phyloP scores from a whole-genome alignment of 1,140 invertebrate species.

The Drosophila baimaii region DNA sequence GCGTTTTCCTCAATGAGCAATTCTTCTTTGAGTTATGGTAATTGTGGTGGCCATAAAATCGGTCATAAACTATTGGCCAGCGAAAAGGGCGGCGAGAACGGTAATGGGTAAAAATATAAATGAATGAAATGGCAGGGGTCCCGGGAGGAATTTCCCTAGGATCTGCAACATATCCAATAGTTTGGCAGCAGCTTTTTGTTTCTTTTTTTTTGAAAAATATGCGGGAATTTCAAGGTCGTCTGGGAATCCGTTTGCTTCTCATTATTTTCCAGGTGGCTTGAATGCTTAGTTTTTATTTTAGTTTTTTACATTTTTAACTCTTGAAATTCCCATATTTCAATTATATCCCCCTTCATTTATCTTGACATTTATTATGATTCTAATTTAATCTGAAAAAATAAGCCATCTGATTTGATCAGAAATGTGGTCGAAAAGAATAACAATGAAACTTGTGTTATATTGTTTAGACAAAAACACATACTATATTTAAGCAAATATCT shows the following conservation, averaged over 20 bases:
- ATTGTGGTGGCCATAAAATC: slow-evolving; percentile 67
- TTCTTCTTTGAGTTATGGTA: slow-evolving; percentile 67
- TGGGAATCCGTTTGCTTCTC: neutral
- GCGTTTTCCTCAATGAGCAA: slow-evolving; percentile 62
- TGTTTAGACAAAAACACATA: neutral
- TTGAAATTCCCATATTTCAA: neutral
- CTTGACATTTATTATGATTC: slow-evolving; percentile 32
- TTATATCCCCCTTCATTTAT: slow-evolving; percentile 1
- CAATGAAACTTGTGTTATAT: neutral
- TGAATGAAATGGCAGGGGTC: slow-evolving; percentile 24
- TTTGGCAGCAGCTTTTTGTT: slow-evolving; percentile 25
- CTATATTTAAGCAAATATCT: slow-evolving; percentile 6
- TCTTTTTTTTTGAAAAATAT: slow-evolving; percentile 18
- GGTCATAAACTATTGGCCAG: slow-evolving; percentile 49
- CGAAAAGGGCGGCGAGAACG: neutral
- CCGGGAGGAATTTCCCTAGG: slow-evolving; percentile 5
- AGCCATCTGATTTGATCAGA: neutral
- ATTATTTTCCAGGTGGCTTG: slow-evolving; percentile 27
- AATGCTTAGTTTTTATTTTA: slow-evolving; percentile 3
- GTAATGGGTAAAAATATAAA: slow-evolving; percentile 5
- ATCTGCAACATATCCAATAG: slow-evolving; percentile 38
- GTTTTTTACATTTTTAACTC: neutral
- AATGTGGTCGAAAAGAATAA: neutral
- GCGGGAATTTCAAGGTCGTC: slow-evolving; percentile 34
- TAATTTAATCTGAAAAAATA: slow-evolving; percentile 15